Base-by-base conservation (phyloP, 2,888 invertebrate species). In the Epinotia bilunana region DNA sequence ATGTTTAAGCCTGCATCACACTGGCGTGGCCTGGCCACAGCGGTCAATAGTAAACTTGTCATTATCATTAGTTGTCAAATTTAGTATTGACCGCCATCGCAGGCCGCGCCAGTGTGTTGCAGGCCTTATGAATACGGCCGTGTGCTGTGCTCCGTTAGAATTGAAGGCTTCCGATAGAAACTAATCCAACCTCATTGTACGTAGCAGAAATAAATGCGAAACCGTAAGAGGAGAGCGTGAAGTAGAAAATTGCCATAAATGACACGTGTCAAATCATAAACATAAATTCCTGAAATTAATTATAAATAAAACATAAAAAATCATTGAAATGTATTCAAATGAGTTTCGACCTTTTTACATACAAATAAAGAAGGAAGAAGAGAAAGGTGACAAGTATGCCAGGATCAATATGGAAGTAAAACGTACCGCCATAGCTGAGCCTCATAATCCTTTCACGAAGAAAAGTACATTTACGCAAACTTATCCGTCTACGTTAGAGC, bases 391-490 rank as follows among this genome's bases (percentile, higher is more conserved):
- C 63, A 90, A 86, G 78, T 88, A 84, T 77, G 92, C 91, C 2
- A 87, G 85, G 76, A 89, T 93, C 55, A 90, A 90, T 76, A 89
- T 93, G 90, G 92, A 93, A 84, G 82, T 93, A 61, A 93, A 92
- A 78, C 89, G 89, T 77, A 80, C 74, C 12, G 79, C 83, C 5
- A 82, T 84, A 2, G 49, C 70, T 0, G 89, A 89, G 39, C 82
- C 86, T 0, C n/a, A 80, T 0, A 93, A 93, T 77, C 92, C 91
- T 0, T 93, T 93, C 72, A 86, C 80, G 2, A 91, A 84, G 80
- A 91, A 87, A 77, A 84, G 86, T 16, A 87, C 82, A 0, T 86
- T 81, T 77, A 92, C 93, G 0, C 92, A 93, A 78, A 93, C 93
- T 0, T 93, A 92, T 64, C 93, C 93, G 0, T 86, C 90, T 0